Conservation (phyloP, 2,888 invertebrate genomes). For the Gortyna flavago region DNA sequence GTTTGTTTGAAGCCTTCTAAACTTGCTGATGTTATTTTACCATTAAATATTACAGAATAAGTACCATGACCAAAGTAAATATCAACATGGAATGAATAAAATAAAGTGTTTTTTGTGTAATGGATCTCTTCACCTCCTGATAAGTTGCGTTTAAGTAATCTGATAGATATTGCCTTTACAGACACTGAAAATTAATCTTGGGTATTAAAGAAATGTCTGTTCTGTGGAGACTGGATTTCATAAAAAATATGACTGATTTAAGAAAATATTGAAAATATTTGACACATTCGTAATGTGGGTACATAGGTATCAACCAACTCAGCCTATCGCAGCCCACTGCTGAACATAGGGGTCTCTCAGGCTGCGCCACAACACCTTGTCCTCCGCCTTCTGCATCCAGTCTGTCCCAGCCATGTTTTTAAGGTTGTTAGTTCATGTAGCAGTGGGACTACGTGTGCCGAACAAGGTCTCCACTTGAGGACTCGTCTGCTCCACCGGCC, state of each 20-base stretch:
- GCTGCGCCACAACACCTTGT: not conserved
- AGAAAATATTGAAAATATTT: not conserved
- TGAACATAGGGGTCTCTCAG: not conserved
- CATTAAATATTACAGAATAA: not conserved
- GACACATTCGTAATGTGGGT: not conserved
- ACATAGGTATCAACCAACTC: not conserved
- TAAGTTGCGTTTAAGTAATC: not conserved
- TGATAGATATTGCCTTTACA: not conserved
- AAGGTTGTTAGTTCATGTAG: not conserved
- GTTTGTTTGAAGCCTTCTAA: not conserved
- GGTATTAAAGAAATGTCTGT: not conserved
- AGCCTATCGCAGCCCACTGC: too few species aligned
- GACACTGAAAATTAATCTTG: not conserved
- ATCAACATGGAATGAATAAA: not conserved
- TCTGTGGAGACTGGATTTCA: not conserved
- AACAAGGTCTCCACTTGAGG: not conserved
- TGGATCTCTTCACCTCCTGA: not conserved
- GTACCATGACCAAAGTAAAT: not conserved
- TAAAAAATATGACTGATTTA: not conserved
- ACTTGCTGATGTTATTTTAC: not conserved
- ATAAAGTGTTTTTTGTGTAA: not conserved
- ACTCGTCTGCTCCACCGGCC: too few species aligned
- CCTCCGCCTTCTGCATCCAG: too few species aligned
- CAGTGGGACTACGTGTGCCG: not conserved
- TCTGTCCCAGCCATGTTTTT: not conserved